These are phyloP conservation scores for Poliocrania exsul DNA, from an alignment of 2,797 vertebrate species.

Conservation along the genomic window DNA sequence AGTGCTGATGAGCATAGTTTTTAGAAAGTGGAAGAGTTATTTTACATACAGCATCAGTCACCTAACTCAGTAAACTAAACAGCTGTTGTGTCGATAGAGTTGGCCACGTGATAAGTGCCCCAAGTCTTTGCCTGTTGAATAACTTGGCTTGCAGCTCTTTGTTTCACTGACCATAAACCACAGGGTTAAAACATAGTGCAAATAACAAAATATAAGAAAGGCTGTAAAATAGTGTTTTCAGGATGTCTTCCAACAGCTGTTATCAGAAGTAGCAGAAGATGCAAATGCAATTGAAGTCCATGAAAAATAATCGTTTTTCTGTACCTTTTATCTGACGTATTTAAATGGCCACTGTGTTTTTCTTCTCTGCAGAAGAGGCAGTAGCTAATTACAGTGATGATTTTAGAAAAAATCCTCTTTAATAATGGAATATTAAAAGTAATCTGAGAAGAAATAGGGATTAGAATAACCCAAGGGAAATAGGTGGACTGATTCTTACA, in stretches of 20 bases:
- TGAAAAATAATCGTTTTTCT: conserved; percentile 71
- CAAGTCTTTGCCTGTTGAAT: not conserved
- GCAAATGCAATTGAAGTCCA: conserved; percentile 67
- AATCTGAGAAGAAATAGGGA: not conserved
- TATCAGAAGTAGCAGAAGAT: conserved; percentile 68
- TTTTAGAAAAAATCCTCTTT: not conserved
- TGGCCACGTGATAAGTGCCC: not conserved
- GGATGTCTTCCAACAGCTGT: conserved; percentile 45
- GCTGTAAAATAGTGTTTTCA: conserved; percentile 22
- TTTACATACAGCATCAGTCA: not conserved
- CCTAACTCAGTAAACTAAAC: not conserved
- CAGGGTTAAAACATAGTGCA: conserved; percentile 69
- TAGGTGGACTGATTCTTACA: not conserved
- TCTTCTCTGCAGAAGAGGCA: conserved; percentile 69
- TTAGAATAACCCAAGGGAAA: not conserved
- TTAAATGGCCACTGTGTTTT: conserved; percentile 70
- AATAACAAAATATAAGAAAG: conserved; percentile 71
- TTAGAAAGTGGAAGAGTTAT: not conserved
- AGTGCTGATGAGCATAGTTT: not conserved
- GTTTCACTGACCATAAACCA: conserved; percentile 74
- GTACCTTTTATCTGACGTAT: conserved; percentile 64
- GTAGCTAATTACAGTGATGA: conserved; percentile 59
- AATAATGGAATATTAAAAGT: not conserved
- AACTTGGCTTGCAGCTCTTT: conserved; percentile 58
- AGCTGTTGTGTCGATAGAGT: not conserved